A percentile compares a stretch with the other conserved stretches of the same genome.
phyloP scores from a whole-genome alignment of 2,113 vertebrate species.

The Caranx melampygus region DNA sequence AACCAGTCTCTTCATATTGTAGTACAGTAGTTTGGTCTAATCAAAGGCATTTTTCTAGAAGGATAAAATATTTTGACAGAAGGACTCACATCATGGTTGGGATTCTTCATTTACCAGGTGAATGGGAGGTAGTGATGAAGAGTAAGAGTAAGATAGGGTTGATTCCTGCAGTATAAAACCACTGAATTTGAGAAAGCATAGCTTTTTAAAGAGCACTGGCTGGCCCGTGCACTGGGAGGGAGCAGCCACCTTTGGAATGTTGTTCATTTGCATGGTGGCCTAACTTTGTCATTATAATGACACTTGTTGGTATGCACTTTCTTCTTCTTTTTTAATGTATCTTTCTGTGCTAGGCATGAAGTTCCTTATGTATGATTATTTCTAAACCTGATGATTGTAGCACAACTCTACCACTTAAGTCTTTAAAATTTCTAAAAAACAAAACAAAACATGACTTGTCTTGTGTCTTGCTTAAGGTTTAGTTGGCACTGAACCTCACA shows the following conservation, averaged over 20 bases:
- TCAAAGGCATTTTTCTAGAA: constrained; percentile 23
- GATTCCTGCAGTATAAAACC: constrained; percentile 46
- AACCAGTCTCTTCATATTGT: constrained; percentile 19
- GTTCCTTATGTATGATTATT: constrained; percentile 63
- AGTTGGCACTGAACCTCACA: constrained; percentile 35
- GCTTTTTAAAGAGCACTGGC: constrained; percentile 58
- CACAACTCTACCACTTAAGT: constrained; percentile 55
- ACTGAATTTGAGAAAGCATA: constrained; percentile 53
- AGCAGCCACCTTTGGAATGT: constrained; percentile 52
- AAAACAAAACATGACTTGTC: background rate
- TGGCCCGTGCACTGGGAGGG: constrained; percentile 65
- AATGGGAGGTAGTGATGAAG: constrained; percentile 25
- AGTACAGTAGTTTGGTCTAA: constrained; percentile 21
- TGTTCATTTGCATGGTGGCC: constrained; percentile 73
- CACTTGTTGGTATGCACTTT: constrained; percentile 78
- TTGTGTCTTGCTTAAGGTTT: constrained; percentile 17
- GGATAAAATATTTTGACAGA: constrained; percentile 27
- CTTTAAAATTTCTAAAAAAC: constrained; percentile 31
- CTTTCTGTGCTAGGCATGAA: constrained; percentile 70
- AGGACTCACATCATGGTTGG: constrained; percentile 15
- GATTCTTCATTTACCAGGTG: constrained; percentile 27
- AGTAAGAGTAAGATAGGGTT: constrained; percentile 34
- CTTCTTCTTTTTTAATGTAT: constrained; percentile 57
- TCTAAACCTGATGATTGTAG: constrained; percentile 67
- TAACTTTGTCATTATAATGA: constrained; percentile 60